Conservation (phyloP, 2,888 invertebrate genomes). For the Eupithecia insigniata region DNA sequence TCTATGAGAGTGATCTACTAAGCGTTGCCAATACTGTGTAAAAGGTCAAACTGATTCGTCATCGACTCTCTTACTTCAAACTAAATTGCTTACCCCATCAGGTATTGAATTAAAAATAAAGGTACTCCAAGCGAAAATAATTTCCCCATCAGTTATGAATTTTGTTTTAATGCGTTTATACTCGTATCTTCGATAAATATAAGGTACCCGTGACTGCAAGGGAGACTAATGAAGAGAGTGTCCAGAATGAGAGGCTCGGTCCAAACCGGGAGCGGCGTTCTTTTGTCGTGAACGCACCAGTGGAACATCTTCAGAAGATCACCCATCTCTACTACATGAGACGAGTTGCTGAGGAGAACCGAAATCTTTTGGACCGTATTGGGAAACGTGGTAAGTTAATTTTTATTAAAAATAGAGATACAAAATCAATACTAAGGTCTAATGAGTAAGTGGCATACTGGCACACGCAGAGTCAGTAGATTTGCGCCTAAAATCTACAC, state of each 20-base stretch:
- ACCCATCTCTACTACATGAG: slow-evolving; percentile 65
- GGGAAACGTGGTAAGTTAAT: slow-evolving; percentile 73
- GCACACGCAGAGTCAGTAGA: too few relatives aligned
- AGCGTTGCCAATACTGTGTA: background rate
- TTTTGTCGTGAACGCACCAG: slow-evolving; percentile 71
- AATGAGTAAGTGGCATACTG: background rate
- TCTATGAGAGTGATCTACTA: background rate
- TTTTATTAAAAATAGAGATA: background rate
- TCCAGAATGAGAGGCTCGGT: slow-evolving; percentile 50
- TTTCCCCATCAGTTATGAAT: too few relatives aligned
- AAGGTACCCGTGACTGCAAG: slow-evolving; percentile 21
- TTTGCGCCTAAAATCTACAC: too few relatives aligned
- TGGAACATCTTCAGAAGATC: slow-evolving; percentile 66
- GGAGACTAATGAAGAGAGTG: slow-evolving; percentile 55
- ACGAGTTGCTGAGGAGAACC: slow-evolving; percentile 65
- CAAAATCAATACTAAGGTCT: background rate
- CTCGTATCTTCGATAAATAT: slow-evolving; percentile 27
- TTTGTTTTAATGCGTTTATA: background rate
- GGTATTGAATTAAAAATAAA: background rate
- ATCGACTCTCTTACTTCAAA: background rate
- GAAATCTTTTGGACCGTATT: slow-evolving; percentile 66
- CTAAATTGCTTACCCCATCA: background rate
- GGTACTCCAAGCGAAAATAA: too few relatives aligned
- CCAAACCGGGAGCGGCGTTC: slow-evolving; percentile 62
- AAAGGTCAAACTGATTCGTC: background rate